Percentiles rank a stretch among this genome's conserved stretches.
Conservation (phyloP, 2,888 invertebrate genomes). For the Synergus gifuensis region DNA sequence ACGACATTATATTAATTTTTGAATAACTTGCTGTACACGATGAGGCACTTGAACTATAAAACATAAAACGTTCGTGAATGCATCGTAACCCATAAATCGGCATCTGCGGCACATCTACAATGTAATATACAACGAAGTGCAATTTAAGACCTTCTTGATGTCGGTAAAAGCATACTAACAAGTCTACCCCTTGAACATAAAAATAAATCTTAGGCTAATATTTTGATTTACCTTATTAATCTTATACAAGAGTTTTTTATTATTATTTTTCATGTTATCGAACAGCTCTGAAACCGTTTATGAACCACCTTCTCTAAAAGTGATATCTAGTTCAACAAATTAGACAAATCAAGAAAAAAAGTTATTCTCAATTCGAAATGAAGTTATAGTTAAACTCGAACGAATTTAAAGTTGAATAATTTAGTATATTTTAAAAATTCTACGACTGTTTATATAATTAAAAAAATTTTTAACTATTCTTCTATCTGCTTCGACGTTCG, state of each 20-base stretch:
- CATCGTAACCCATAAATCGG: conserved; percentile 5
- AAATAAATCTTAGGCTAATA: too few relatives aligned
- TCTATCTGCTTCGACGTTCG: not conserved
- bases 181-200: too few relatives aligned
- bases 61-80: conserved; percentile 16
- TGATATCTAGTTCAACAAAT: too few relatives aligned
- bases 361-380: too few relatives aligned
- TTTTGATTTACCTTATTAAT: too few relatives aligned
- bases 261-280: too few relatives aligned
- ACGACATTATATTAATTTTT: conserved; percentile 5
- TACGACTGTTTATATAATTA: not conserved
- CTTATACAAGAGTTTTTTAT: too few relatives aligned
- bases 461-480: not conserved
- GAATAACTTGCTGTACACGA: not conserved
- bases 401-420: not conserved
- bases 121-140: conserved; percentile 5
- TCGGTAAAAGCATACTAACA: not conserved
- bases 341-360: too few relatives aligned
- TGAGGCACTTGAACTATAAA: conserved; percentile 4
- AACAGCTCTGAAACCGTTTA: too few relatives aligned
- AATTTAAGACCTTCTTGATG: conserved; percentile 8
- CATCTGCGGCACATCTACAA: not conserved
- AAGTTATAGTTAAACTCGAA: too few relatives aligned
- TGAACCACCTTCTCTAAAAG: too few relatives aligned
- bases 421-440: too few relatives aligned